Evolutionary conservation across 2,113 vertebrate genomes (phyloP).

Genomic region (Panthera uncia): DNA sequence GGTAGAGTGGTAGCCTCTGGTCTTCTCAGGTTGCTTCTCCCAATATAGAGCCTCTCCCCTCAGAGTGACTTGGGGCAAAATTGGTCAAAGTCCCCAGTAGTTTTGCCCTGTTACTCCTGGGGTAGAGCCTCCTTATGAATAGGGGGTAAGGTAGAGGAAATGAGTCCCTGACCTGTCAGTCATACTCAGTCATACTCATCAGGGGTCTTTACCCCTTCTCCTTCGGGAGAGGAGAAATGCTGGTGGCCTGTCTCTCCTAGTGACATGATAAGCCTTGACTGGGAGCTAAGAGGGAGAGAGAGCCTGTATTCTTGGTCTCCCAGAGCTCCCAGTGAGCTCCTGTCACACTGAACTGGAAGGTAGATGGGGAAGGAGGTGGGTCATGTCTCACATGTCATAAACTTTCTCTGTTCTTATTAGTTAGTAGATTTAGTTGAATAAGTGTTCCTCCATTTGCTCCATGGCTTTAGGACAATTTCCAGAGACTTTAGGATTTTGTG

Average conservation of each 20-base stretch:
- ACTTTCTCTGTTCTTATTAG: background rate
- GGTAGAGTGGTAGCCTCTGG: background rate
- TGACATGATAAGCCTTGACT: background rate
- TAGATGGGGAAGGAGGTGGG: background rate
- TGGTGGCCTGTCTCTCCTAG: background rate
- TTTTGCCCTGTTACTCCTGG: background rate
- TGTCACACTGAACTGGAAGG: background rate
- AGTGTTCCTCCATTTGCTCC: background rate
- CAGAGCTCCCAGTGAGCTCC: background rate
- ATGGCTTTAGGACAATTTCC: background rate
- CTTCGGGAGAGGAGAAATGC: background rate
- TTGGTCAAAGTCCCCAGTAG: background rate
- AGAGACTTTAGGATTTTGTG: background rate
- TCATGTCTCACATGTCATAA: background rate
- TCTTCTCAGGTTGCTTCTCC: background rate
- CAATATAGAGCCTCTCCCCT: background rate
- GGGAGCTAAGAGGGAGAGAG: background rate
- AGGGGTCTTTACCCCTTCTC: background rate
- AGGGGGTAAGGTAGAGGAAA: background rate
- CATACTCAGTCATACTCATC: background rate
- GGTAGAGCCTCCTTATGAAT: background rate
- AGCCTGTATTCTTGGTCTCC: background rate
- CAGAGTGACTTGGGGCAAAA: background rate
- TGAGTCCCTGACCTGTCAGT: background rate
- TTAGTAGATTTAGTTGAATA: background rate